phyloP scores from a whole-genome alignment of 2,888 invertebrate genomes.

The Halocaridina rubra region DNA sequence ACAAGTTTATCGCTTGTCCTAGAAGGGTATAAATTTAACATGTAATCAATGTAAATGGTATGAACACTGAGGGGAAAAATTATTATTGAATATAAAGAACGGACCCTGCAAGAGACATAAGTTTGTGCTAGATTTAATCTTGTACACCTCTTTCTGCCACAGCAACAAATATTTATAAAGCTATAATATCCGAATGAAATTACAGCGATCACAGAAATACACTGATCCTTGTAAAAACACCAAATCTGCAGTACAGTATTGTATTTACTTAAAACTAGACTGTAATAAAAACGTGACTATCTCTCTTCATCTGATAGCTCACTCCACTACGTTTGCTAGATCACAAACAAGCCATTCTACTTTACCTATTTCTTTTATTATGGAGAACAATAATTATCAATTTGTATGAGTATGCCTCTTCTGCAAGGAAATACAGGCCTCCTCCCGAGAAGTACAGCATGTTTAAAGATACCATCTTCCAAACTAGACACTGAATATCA shows the following conservation, averaged over 20 bases:
- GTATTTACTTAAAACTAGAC: constrained; percentile 34
- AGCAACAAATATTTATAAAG: background rate
- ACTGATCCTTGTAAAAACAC: background rate
- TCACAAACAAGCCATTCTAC: constrained; percentile 38
- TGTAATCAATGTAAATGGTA: too few species aligned
- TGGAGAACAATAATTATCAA: constrained; percentile 6
- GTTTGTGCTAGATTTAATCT: background rate
- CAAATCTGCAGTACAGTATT: background rate
- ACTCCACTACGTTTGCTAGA: constrained; percentile 48
- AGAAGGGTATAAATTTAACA: too few species aligned
- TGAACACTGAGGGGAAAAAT: background rate
- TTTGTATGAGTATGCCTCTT: constrained; percentile 16
- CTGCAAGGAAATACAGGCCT: background rate
- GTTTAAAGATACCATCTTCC: constrained; percentile 5
- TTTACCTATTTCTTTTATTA: background rate
- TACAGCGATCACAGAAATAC: background rate
- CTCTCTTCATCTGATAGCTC: constrained; percentile 43
- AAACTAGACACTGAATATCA: constrained; percentile 46
- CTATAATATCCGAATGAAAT: background rate
- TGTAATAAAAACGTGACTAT: constrained; percentile 42
- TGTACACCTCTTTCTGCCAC: background rate
- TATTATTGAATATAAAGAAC: background rate
- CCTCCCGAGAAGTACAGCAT: constrained; percentile 22
- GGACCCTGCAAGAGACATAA: background rate
- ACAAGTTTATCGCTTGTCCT: too few species aligned